Base-by-base conservation (phyloP, 1,140 invertebrate species). In the Phocides pigmalion region DNA sequence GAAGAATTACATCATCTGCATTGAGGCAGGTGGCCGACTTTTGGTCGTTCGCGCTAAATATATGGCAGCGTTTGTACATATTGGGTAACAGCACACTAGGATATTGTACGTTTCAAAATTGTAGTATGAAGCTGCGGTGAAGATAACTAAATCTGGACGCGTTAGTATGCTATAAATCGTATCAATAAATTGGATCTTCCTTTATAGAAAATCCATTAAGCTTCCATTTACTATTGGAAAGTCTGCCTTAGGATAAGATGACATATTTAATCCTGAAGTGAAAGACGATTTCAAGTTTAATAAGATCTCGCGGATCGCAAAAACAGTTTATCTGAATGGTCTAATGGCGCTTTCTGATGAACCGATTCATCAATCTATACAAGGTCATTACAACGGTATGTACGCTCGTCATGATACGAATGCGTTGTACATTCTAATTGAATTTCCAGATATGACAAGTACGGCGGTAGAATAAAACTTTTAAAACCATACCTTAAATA, bases 101-200 rank as follows among this genome's bases (percentile, higher is more conserved):
- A 42, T 12, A 25, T 20, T 37, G 6, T 28, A 1, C 11, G 39
- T 44, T 46, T 58, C 15, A 46, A 58, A 58, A 46, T 25, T n/a
- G 4, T 15, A 25, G 25, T 32, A 25, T 44, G 39, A 46, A 58
- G 32, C 41, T 32, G 14, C 20, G 9, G 5, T 2, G 8, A 3
- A 49, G 47, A 58, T 42, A 12, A 20, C 4, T 58, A 58, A 44
- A 42, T 58, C 14, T 58, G 19, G 37, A 14, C 20, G 22, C 22
- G 15, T 28, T 22, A 9, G 20, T 42, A 20, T 54, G n/a, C n/a
- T n/a, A 17, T 32, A 32, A 16, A 56, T 42, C 41, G 39, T 58
- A 59, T 59, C 54, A 32, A 32, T 58, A 58, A 44, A 46, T 58
- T 58, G 41, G 25, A 59, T 59, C 54, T 59, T 50, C 22, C 28